A percentile compares a stretch with the other conserved stretches of the same genome.
These are phyloP conservation scores for Pteropus rufus DNA, from an alignment of 2,797 vertebrate genomes.

Conservation along the genomic window DNA sequence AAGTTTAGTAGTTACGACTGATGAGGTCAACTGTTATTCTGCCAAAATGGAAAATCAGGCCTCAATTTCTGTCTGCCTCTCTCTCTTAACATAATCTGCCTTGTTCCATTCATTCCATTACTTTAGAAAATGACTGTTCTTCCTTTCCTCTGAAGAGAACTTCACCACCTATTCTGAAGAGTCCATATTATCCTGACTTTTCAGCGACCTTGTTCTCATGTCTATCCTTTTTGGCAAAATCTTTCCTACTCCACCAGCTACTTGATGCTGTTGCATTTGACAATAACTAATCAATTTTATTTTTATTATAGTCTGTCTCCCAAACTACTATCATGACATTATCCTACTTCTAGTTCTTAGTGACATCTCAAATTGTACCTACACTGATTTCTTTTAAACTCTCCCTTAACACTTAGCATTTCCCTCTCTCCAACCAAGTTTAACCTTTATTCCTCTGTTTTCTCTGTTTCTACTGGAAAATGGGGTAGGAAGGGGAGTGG, in stretches of 20 bases:
- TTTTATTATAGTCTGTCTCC: neutral
- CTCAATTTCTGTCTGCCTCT: neutral
- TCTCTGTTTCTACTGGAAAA: neutral
- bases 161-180: neutral
- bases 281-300: neutral
- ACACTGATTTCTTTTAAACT: neutral
- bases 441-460: conserved; percentile 1
- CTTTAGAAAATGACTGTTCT: neutral
- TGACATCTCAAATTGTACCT: neutral
- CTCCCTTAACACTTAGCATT: neutral
- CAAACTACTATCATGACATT: neutral
- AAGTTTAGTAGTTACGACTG: neutral
- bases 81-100: neutral
- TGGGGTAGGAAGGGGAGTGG: neutral
- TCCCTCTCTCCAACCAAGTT: neutral
- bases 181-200: neutral
- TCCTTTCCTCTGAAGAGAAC: neutral
- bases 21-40: neutral
- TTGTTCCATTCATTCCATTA: neutral
- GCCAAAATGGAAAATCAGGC: neutral
- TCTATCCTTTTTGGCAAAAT: conserved; percentile 8
- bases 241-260: neutral
- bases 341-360: conserved; percentile 26
- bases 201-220: neutral
- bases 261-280: neutral